Evolutionary conservation across 2,797 vertebrate species (phyloP).

Genomic region (Catamblyrhynchus diadema): DNA sequence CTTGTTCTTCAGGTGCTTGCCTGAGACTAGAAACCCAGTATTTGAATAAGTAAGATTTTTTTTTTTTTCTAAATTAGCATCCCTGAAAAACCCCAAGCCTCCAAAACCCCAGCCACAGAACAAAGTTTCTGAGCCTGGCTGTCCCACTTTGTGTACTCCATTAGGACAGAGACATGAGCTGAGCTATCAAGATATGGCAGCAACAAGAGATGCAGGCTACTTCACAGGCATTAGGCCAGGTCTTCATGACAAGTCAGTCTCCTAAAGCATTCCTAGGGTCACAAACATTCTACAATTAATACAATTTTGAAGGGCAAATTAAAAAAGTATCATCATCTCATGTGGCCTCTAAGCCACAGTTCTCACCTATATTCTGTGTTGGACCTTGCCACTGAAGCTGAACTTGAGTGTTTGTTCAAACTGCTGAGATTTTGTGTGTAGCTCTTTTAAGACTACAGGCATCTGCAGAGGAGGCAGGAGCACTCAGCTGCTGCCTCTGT

Average conservation of each 20-base stretch:
- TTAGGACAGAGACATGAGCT: not conserved
- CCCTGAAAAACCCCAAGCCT: not conserved
- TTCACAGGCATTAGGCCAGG: not conserved
- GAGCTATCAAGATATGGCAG: not conserved
- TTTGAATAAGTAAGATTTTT: not conserved
- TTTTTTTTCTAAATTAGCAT: not conserved
- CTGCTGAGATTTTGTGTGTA: not conserved
- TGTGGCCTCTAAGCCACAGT: not conserved
- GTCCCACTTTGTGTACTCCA: rapidly evolving
- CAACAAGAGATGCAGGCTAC: not conserved
- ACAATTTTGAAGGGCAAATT: not conserved
- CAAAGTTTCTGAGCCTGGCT: not conserved
- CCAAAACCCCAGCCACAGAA: not conserved
- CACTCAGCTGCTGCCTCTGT: not conserved
- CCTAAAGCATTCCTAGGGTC: not conserved
- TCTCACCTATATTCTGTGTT: not conserved
- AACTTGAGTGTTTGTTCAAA: not conserved
- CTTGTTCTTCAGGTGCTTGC: not conserved
- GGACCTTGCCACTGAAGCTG: not conserved
- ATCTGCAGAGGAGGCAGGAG: not conserved
- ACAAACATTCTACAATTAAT: not conserved
- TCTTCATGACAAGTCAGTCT: not conserved
- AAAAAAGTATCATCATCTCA: not conserved
- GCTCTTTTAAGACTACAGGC: not conserved
- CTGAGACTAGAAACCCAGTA: not conserved